Evolutionary conservation across 1,140 invertebrate species (phyloP).

Genomic region (Phymastichus coffea): DNA sequence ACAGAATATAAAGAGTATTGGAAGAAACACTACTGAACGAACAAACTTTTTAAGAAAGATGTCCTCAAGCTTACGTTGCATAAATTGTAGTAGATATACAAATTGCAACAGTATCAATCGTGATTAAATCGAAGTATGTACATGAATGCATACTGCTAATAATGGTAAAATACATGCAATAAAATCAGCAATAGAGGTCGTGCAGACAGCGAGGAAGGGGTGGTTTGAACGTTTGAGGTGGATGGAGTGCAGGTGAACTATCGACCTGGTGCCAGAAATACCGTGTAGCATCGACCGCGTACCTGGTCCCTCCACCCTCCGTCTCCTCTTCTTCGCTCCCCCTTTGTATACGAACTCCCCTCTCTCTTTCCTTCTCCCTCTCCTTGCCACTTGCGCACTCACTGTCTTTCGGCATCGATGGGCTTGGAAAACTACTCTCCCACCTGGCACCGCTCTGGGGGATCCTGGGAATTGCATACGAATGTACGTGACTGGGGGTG

Average conservation of each 20-base stretch:
- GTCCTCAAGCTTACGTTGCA: too few species aligned
- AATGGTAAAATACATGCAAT: too few species aligned
- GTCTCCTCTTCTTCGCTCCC: slow-evolving; percentile 16
- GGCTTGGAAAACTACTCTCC: slow-evolving; percentile 7
- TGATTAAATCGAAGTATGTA: too few species aligned
- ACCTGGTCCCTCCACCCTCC: slow-evolving; percentile 43
- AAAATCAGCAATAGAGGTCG: too few species aligned
- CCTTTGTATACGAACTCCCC: not conserved
- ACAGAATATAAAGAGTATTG: too few species aligned
- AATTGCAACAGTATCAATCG: too few species aligned
- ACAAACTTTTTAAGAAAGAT: too few species aligned
- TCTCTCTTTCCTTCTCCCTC: not conserved
- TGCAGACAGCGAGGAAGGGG: too few species aligned
- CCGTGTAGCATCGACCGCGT: slow-evolving; percentile 56
- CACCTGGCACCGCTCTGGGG: not conserved
- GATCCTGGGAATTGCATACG: slow-evolving; percentile 26
- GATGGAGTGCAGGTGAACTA: slow-evolving; percentile 55
- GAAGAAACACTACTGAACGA: too few species aligned
- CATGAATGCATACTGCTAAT: too few species aligned
- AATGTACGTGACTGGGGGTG: slow-evolving; percentile 39
- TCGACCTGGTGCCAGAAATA: slow-evolving; percentile 58
- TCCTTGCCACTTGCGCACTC: not conserved
- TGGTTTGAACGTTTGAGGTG: too few species aligned
- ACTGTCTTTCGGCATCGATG: not conserved
- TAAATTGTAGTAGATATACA: too few species aligned